These are phyloP conservation scores for Prosapia bicincta DNA, from an alignment of 2,888 invertebrate genomes.

Conservation along the genomic window DNA sequence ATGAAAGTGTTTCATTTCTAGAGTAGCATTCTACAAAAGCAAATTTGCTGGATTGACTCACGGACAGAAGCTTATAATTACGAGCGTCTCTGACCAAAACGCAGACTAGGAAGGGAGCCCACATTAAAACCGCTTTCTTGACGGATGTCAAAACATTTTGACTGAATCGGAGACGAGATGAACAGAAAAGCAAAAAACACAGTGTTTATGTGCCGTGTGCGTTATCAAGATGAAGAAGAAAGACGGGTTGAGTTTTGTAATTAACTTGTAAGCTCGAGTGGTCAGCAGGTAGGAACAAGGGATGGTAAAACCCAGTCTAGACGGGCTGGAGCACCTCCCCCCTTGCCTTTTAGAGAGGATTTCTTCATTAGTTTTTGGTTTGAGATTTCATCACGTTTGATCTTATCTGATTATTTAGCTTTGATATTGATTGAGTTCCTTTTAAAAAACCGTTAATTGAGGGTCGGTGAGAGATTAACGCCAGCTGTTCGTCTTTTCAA, in stretches of 20 bases:
- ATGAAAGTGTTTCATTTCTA: too few species aligned
- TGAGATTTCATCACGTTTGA: not conserved
- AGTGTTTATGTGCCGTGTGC: not conserved
- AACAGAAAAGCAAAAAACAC: not conserved
- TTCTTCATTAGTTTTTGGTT: not conserved
- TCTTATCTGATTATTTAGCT: not conserved
- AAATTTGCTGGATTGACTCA: too few species aligned
- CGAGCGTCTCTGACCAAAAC: not conserved
- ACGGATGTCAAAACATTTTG: constrained; percentile 2
- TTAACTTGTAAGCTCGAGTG: not conserved
- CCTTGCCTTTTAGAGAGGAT: not conserved
- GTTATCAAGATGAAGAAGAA: not conserved
- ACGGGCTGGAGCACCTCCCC: not conserved
- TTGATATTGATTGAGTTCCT: not conserved
- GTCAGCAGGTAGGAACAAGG: not conserved
- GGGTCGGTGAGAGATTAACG: not conserved
- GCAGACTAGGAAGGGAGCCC: not conserved
- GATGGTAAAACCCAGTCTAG: not conserved
- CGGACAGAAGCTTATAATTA: not conserved
- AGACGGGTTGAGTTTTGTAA: not conserved
- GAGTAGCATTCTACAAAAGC: too few species aligned
- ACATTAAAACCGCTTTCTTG: not conserved
- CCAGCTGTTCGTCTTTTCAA: too few species aligned
- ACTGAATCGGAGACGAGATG: not conserved
- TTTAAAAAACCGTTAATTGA: too few species aligned